These are phyloP conservation scores for Solenopsis invicta DNA, from an alignment of 1,140 invertebrate species.

Conservation along the genomic window DNA sequence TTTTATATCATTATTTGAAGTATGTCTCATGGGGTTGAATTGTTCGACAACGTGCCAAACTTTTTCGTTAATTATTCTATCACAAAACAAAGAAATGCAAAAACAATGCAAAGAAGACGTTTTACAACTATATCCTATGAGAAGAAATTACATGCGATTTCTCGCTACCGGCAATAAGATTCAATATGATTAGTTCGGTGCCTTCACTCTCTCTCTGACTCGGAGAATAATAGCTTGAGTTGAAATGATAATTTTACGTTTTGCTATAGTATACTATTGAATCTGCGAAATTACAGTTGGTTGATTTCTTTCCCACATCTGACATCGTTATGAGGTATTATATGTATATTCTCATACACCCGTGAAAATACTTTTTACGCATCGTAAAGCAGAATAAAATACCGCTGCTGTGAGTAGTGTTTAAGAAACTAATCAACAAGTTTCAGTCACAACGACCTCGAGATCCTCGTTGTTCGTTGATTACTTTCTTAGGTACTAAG, in stretches of 20 bases:
- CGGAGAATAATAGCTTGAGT: slow-evolving; percentile 40
- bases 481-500: slow-evolving; percentile 17
- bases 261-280: slow-evolving; percentile 12
- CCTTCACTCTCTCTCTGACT: background rate
- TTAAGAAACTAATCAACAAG: slow-evolving; percentile 58
- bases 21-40: background rate
- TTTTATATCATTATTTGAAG: background rate
- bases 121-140: slow-evolving; percentile 5
- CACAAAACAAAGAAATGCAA: background rate
- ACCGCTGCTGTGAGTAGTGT: background rate
- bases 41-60: background rate
- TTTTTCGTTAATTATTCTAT: background rate
- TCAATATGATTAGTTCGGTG: slow-evolving; percentile 21
- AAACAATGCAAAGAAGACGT: background rate
- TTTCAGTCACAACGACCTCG: background rate
- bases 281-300: slow-evolving; percentile 28
- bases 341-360: slow-evolving; percentile 43
- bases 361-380: slow-evolving; percentile 40
- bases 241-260: slow-evolving; percentile 34
- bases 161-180: slow-evolving; percentile 16
- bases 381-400: slow-evolving; percentile 28
- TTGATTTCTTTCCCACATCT: slow-evolving; percentile 45
- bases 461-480: slow-evolving; percentile 23
- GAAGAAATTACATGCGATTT: slow-evolving; percentile 33
- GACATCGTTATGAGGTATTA: slow-evolving; percentile 24